Evolutionary conservation across 2,888 invertebrate genomes (phyloP), one percentile per base, ranked within the genome.

Genomic region (Drosophila suboccidentalis): DNA sequence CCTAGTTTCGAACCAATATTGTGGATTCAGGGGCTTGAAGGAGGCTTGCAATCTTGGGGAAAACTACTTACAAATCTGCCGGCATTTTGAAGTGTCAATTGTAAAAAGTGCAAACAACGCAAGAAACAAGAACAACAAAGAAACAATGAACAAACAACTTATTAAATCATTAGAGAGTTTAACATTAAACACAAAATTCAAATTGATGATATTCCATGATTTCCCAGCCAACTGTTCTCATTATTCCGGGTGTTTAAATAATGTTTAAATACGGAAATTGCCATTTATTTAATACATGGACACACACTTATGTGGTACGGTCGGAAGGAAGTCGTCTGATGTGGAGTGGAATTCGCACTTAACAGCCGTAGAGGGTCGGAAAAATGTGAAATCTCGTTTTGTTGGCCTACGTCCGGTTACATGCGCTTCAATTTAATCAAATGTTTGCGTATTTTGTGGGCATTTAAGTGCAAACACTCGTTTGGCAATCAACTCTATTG

Each of bases 391-490:
- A 38, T 22, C 22, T 39, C 15, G 0, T n/a, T 32, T 29, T 10
- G 29, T 62, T 72, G 51, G 51, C 29, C 49, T 15, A 51, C 44
- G 39, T 55, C 64, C 64, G 69, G 47, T 44, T 46, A 55, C 54
- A 65, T 39, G 61, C n/a, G 39, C 50, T 65, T 73, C 74, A 69
- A 47, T 74, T 69, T 64, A 75, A 73, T 64, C 51, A 78, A 75
- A 63, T 64, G 63, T 57, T 46, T 54, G 51, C 39, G 54, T 46
- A 34, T 60, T 53, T 38, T 49, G 74, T 41, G 49, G 49, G 47
- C 54, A 17, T 61, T 73, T 58, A 68, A 75, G 63, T 73, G 74
- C 69, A 78, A 78, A 69, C 69, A 78, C 51, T 71, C 62, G 60
- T 62, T 32, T 9, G 57, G 69, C 72, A 75, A 77, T 59, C 43